Evolutionary conservation across 1,140 invertebrate genomes (phyloP).

Genomic region (Drosophila santomea): DNA sequence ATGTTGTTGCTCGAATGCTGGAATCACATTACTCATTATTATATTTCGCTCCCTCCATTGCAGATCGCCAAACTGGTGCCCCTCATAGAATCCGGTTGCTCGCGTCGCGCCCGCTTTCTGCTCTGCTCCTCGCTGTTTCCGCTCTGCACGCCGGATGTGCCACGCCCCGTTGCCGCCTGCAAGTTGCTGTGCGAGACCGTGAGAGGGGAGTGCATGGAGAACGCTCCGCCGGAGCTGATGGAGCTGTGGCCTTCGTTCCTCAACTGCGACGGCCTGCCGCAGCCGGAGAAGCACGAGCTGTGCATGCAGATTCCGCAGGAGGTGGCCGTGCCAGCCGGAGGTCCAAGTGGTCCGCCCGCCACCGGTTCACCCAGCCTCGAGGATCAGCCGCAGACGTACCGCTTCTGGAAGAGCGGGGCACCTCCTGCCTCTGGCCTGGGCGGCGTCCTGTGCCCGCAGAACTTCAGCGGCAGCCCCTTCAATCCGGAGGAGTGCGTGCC

Average conservation of each 20-base stretch:
- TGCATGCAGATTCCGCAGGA: conserved; percentile 86
- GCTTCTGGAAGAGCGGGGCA: conserved; percentile 63
- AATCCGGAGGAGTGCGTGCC: conserved; percentile 86
- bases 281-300: conserved; percentile 85
- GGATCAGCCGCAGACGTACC: conserved; percentile 56
- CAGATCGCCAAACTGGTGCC: conserved; percentile 89
- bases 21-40: too few relatives aligned
- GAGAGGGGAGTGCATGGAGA: conserved; percentile 88
- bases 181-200: conserved; percentile 94
- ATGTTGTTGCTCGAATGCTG: too few relatives aligned
- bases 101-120: conserved; percentile 93
- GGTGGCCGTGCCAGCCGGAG: not conserved
- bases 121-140: conserved; percentile 96
- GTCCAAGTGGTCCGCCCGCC: not conserved
- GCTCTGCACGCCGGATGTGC: conserved; percentile 95
- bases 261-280: conserved; percentile 89
- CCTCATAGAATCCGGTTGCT: conserved; percentile 90
- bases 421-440: not conserved
- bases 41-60: not conserved
- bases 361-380: not conserved
- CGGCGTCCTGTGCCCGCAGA: conserved; percentile 67
- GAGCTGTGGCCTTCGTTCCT: conserved; percentile 91
- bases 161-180: conserved; percentile 94
- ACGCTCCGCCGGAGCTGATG: conserved; percentile 88
- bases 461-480: conserved; percentile 76